Percentiles rank a stretch among this genome's conserved stretches.
Conservation (phyloP, 2,888 invertebrate species). For the Psococerastis gibbosa region DNA sequence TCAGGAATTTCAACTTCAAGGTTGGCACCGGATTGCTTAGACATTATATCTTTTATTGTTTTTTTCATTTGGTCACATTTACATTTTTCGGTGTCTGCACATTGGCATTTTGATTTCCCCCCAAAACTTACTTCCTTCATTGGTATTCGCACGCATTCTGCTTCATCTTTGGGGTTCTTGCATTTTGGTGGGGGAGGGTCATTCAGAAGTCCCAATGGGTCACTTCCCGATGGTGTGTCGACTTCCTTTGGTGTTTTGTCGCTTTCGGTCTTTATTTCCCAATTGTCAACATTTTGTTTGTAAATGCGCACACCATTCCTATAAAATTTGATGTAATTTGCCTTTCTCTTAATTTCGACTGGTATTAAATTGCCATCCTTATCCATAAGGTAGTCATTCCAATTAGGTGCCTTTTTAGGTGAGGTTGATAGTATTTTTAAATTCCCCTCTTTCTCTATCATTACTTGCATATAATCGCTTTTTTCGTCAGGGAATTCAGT, state of each 20-base stretch:
- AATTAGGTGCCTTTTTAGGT: background rate
- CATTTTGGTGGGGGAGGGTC: background rate
- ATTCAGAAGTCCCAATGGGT: background rate
- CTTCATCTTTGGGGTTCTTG: background rate
- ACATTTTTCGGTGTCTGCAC: background rate
- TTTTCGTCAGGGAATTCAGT: background rate
- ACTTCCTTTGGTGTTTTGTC: background rate
- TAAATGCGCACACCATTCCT: background rate
- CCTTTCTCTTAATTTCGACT: background rate
- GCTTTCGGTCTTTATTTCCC: background rate
- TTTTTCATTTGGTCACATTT: background rate
- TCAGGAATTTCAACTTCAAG: too few relatives aligned
- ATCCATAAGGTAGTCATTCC: background rate
- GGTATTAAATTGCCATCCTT: background rate
- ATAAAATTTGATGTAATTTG: background rate
- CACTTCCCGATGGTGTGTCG: background rate
- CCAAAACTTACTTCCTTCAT: background rate
- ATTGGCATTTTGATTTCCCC: too few relatives aligned
- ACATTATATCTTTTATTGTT: background rate
- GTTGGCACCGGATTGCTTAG: too few relatives aligned
- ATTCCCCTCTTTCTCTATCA: background rate
- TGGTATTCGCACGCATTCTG: background rate
- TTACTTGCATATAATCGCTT: background rate
- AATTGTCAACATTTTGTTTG: background rate
- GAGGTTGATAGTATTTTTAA: background rate